Base-by-base conservation (phyloP, 2,888 invertebrate species). In the Dicranocentrus wangi region DNA sequence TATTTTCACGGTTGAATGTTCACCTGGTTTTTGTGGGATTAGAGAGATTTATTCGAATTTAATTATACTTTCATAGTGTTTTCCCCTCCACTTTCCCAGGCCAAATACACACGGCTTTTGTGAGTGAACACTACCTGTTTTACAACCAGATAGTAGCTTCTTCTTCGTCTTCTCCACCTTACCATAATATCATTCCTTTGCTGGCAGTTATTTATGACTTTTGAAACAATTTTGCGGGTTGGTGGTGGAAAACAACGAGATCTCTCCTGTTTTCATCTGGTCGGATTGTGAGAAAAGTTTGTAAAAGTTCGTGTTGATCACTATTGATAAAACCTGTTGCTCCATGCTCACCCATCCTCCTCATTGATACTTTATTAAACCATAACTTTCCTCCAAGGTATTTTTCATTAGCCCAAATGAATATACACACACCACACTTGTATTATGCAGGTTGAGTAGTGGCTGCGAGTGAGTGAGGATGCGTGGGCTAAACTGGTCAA, bases 301-400 rank as follows among this genome's bases (percentile, higher is more conserved):
- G 1, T 61, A 25, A 28, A 10, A n/a, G 61, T 32, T 61, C 61
- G 32, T 61, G 61, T 32, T 61, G 19, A 61, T 61, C 32, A 28
- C 32, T 32, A 61, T 61, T 61, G 61, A 61, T 61, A 61, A 61
- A 61, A 61, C 61, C 61, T 61, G 61, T 61, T 61, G 61, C 61
- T 61, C 32, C 17, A 17, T 55, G 15, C 25, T 55, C 25, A 55
- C n/a, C n/a, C n/a, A n/a, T n/a, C 55, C 55, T 55, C 25, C 55
- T 55, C 55, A 55, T 55, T 55, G 55, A 55, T 21, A 25, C 10
- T 55, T n/a, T 51, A 51, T 51, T 51, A 51, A 55, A 55, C 25
- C 25, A 55, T 53, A 23, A 53, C 53, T 53, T 53, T 21, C 23
- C 55, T 21, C n/a, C 25, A 25, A 25, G 21, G 15, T 13, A 10